phyloP scores from a whole-genome alignment of 2,888 invertebrate species.

The Panorpa germanica region DNA sequence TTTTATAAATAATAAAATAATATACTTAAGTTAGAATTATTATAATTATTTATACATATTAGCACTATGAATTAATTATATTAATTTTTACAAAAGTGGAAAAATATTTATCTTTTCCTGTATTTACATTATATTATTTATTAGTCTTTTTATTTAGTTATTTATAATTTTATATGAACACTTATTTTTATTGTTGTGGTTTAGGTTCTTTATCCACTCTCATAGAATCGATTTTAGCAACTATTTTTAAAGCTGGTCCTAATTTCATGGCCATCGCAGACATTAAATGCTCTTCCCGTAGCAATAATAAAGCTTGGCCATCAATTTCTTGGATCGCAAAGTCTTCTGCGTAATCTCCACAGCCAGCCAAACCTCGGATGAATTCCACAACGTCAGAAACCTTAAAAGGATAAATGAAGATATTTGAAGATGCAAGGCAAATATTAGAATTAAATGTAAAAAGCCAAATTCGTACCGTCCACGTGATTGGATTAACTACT shows the following conservation, averaged over 20 bases:
- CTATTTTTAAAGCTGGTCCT: slow-evolving; percentile 89
- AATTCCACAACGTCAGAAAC: slow-evolving; percentile 80
- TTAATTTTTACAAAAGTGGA: too few relatives aligned
- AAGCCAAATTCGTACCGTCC: slow-evolving; percentile 38
- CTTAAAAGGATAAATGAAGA: slow-evolving; percentile 22
- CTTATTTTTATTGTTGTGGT: too few relatives aligned
- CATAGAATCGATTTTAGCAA: slow-evolving; percentile 76
- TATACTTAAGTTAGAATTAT: too few relatives aligned
- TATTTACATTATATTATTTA: too few relatives aligned
- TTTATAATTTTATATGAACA: too few relatives aligned
- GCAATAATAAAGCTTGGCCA: slow-evolving; percentile 79
- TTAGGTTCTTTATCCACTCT: slow-evolving; percentile 48
- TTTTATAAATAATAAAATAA: too few relatives aligned
- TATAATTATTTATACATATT: too few relatives aligned
- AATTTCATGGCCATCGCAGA: slow-evolving; percentile 89
- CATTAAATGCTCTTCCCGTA: slow-evolving; percentile 88
- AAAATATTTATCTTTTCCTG: too few relatives aligned
- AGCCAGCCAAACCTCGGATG: slow-evolving; percentile 75
- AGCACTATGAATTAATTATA: too few relatives aligned
- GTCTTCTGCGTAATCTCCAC: slow-evolving; percentile 83
- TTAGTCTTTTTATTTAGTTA: too few relatives aligned
- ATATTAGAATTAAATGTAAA: too few relatives aligned
- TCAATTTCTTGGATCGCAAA: slow-evolving; percentile 92
- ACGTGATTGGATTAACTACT: slow-evolving; percentile 40
- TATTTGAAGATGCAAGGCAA: too few relatives aligned